Evolutionary conservation across 2,888 invertebrate genomes (phyloP).

Genomic region (Mythimna loreyi): DNA sequence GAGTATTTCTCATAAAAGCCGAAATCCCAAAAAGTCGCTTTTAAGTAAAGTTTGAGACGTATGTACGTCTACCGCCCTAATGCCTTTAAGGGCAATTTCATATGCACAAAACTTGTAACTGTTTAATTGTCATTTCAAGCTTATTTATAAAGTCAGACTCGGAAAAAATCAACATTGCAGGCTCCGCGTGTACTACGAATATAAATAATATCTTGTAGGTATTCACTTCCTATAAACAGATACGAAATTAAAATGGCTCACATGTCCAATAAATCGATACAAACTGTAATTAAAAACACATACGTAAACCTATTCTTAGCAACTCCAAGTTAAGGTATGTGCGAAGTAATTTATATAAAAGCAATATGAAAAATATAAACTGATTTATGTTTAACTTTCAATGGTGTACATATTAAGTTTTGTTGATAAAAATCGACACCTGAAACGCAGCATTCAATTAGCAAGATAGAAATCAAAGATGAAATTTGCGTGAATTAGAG

Average conservation of each 20-base stretch:
- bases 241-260: constrained; percentile 32
- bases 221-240: constrained; percentile 24
- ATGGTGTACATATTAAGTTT: constrained; percentile 57
- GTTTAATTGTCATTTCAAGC: neutral
- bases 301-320: constrained; percentile 44
- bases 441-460: constrained; percentile 77
- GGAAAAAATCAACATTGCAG: neutral
- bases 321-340: constrained; percentile 17
- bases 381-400: constrained; percentile 50
- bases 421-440: constrained; percentile 69
- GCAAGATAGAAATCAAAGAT: constrained; percentile 73
- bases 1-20: too few species aligned
- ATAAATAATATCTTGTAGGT: constrained; percentile 16
- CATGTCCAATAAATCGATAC: constrained; percentile 28
- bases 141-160: too few species aligned
- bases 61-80: too few species aligned
- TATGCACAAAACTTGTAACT: neutral
- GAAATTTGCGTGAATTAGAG: constrained; percentile 69
- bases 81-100: neutral
- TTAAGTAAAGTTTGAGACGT: too few species aligned
- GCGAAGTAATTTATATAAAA: constrained; percentile 37
- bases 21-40: too few species aligned
- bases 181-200: neutral
- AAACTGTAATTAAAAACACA: constrained; percentile 39
- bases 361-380: constrained; percentile 41